These are phyloP conservation scores for Urophycis tenuis DNA, from an alignment of 2,797 vertebrate genomes.

Conservation along the genomic window DNA sequence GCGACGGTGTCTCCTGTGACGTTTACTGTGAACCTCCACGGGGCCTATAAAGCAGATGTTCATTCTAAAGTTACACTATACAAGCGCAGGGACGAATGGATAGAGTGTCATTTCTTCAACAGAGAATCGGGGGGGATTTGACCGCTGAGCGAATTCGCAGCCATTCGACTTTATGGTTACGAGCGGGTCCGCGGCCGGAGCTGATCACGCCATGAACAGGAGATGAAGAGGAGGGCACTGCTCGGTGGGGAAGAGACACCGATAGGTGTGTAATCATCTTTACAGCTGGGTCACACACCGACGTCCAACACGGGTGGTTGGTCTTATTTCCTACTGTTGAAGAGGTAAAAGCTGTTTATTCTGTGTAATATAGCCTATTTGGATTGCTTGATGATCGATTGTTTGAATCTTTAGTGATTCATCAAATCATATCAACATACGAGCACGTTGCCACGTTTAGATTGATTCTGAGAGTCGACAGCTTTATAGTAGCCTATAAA, in stretches of 20 bases:
- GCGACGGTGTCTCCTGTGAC: neutral
- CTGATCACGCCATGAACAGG: slow-evolving; percentile 9
- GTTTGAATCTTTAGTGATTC: neutral
- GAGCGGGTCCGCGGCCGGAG: neutral
- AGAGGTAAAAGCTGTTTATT: neutral
- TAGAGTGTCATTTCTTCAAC: neutral
- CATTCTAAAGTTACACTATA: neutral
- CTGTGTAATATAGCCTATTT: neutral
- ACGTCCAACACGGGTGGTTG: neutral
- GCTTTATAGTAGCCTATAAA: no score
- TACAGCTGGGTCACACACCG: neutral
- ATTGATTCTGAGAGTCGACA: neutral
- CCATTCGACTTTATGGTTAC: neutral
- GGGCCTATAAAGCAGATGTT: neutral
- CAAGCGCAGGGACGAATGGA: neutral
- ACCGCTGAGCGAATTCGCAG: neutral
- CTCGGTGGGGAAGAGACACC: neutral
- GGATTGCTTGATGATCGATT: neutral
- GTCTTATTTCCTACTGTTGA: neutral
- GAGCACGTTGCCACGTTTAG: neutral
- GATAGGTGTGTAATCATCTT: neutral
- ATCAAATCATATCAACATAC: neutral
- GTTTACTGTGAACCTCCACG: neutral
- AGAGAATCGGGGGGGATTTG: neutral
- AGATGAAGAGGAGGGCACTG: slow-evolving; percentile 12